Percentiles rank a stretch among this genome's conserved stretches.
These are phyloP conservation scores for Percopsis transmontana DNA, from an alignment of 2,113 vertebrate genomes.

Conservation along the genomic window DNA sequence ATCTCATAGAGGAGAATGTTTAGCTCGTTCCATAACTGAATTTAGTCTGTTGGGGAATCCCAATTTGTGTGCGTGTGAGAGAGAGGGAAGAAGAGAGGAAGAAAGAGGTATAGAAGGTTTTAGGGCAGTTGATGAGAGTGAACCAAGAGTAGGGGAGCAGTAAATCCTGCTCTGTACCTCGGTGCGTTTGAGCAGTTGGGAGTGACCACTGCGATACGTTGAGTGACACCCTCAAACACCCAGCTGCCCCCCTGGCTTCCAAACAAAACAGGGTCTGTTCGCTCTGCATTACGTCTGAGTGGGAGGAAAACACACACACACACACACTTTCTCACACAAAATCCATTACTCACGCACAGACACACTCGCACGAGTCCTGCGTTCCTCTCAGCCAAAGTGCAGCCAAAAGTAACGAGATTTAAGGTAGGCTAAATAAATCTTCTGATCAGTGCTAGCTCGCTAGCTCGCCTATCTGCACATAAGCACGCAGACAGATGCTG, in stretches of 20 bases:
- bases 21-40: conserved; percentile 14
- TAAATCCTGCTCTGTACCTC: conserved; percentile 53
- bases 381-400: too few relatives aligned
- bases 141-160: conserved; percentile 14
- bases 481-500: not conserved
- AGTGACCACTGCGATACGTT: conserved; percentile 42
- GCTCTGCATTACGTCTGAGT: conserved; percentile 6
- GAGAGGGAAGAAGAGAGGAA: conserved; percentile 7
- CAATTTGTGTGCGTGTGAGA: conserved; percentile 5
- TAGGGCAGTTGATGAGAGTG: conserved; percentile 10
- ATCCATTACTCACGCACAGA: too few relatives aligned
- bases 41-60: conserved; percentile 4
- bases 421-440: too few relatives aligned
- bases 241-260: conserved; percentile 17
- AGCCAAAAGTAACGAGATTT: too few relatives aligned
- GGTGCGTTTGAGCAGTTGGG: conserved; percentile 7
- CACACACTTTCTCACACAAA: not conserved
- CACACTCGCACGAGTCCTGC: too few relatives aligned
- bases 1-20: conserved; percentile 13
- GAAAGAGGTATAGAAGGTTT: not conserved
- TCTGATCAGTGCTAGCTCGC: too few relatives aligned
- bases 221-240: conserved; percentile 64
- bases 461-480: too few relatives aligned
- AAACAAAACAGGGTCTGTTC: conserved; percentile 71
- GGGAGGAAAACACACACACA: conserved; percentile 16